These are phyloP conservation scores for Clepsis dumicolana DNA, from an alignment of 2,888 invertebrate genomes.

Conservation along the genomic window DNA sequence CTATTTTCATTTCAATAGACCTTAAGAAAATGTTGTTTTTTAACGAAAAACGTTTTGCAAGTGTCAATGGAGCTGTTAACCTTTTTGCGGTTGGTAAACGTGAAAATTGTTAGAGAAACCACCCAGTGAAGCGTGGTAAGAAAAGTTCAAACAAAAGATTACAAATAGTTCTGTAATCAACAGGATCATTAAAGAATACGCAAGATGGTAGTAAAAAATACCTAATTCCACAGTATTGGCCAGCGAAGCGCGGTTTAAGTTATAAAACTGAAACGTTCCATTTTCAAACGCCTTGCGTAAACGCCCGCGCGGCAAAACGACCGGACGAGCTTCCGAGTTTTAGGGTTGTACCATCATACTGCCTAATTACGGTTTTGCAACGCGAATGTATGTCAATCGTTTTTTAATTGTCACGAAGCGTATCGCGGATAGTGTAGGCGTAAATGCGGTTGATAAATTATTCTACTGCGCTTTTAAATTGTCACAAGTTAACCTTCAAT, in stretches of 20 bases:
- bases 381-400: conserved; percentile 34
- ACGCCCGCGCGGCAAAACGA: conserved; percentile 24
- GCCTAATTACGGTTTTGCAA: conserved; percentile 37
- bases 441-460: conserved; percentile 35
- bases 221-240: conserved; percentile 45
- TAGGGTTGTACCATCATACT: conserved; percentile 47
- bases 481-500: conserved; percentile 38
- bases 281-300: conserved; percentile 48
- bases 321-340: conserved; percentile 55
- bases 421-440: conserved; percentile 33
- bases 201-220: conserved; percentile 49
- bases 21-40: conserved; percentile 21
- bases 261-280: conserved; percentile 26
- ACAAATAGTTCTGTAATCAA: conserved; percentile 46
- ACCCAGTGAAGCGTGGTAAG: conserved; percentile 14
- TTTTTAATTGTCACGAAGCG: conserved; percentile 36
- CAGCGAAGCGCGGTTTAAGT: conserved; percentile 28
- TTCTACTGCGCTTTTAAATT: conserved; percentile 36
- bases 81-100: not conserved
- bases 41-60: not conserved
- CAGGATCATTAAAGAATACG: conserved; percentile 44
- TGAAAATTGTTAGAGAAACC: conserved; percentile 18
- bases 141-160: conserved; percentile 35
- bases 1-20: conserved; percentile 30
- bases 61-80: conserved; percentile 9